Evolutionary conservation across 2,797 vertebrate genomes (phyloP), one percentile per base, ranked within the genome.

Genomic region (Karalla daura): DNA sequence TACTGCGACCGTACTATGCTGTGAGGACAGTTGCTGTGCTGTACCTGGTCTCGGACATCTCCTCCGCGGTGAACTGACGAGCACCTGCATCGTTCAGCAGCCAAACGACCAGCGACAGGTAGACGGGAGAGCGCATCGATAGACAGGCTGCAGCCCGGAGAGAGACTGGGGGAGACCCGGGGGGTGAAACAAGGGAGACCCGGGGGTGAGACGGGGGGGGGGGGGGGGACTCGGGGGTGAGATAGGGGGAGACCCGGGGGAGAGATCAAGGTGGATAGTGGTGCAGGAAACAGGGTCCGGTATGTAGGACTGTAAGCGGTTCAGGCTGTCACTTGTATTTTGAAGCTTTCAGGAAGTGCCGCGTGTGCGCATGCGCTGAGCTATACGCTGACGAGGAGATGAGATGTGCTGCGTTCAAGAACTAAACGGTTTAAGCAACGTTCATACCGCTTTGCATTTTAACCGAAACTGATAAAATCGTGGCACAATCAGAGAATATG

Each of bases 41-140:
- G 39, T 65, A 88, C 88, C 89, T 87, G 78, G 69, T 7, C 0
- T 20, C 67, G 1, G 62, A 1, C 87, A 88, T 90, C 39, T 88
- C 69, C 24, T 79, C 52, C 27, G 83, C 86, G 0, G 65, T 80
- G 49, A 91, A 88, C 54, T 75, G 77, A 40, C 10, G 83, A 50
- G 59, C 23, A 58, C 61, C 62, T 15, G 65, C 86, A 18, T 73
- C 65, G 36, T 4, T 67, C 43, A 77, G 25, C 39, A 77, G 20
- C 14, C 59, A 66, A 5, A 76, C 12, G 8, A 74, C 6, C 52
- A 85, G 60, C 40, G 25, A 18, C 56, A 53, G 27, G 27, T 51
- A 62, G 25, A 54, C 63, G 33, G 56, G 59, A 25, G 53, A 59
- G 62, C 81, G 87, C 87, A 89, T 89, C 55, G 40, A 25, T 24